A percentile compares a stretch with the other conserved stretches of the same genome.
Conservation (phyloP, 2,113 vertebrate species). For the Fulica atra region DNA sequence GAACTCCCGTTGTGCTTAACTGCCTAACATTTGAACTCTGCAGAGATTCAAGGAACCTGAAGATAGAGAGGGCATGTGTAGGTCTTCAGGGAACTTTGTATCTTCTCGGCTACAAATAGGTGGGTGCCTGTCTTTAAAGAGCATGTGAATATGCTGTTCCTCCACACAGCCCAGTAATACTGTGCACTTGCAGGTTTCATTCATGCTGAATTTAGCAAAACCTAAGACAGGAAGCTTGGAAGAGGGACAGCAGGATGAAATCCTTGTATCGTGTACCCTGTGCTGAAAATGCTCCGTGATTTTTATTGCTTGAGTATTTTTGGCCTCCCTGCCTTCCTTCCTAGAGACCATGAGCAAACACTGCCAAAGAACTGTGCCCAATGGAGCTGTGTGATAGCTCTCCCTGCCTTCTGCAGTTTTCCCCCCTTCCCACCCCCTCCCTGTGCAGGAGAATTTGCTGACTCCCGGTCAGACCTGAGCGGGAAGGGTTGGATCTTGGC, state of each 20-base stretch:
- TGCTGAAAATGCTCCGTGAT: not conserved
- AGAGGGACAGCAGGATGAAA: not conserved
- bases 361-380: rapidly evolving
- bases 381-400: not conserved
- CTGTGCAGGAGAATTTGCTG: not conserved
- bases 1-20: not conserved
- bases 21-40: not conserved
- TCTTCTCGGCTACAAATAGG: not conserved
- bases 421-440: not conserved
- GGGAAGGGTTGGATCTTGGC: not conserved
- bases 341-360: not conserved
- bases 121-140: not conserved
- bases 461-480: not conserved
- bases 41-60: not conserved
- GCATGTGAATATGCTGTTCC: not conserved
- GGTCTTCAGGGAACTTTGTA: not conserved
- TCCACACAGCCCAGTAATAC: not conserved
- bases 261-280: rapidly evolving
- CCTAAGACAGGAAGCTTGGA: not conserved
- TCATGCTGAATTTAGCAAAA: not conserved
- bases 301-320: not conserved
- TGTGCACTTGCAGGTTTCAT: not conserved
- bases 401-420: not conserved
- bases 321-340: not conserved
- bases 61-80: not conserved